Conservation (phyloP, 2,888 invertebrate species). For the Strigamia crassipes region DNA sequence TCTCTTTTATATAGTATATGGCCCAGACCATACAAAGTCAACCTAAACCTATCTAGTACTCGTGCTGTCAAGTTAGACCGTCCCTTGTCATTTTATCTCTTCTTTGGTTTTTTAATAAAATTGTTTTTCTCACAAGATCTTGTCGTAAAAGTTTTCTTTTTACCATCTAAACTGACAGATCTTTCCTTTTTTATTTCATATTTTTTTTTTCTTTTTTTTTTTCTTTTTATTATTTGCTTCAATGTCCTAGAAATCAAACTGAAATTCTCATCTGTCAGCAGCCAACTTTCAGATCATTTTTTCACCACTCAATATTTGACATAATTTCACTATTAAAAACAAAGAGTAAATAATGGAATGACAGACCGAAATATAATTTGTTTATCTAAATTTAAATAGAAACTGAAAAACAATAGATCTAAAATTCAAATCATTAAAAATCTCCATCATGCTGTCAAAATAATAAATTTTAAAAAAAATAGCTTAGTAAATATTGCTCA, state of each 20-base stretch:
- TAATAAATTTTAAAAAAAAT: neutral
- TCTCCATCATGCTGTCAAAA: neutral
- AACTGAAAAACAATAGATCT: neutral
- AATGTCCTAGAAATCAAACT: slow-evolving; percentile 20
- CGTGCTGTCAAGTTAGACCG: slow-evolving; percentile 33
- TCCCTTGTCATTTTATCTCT: slow-evolving; percentile 40
- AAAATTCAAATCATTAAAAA: neutral
- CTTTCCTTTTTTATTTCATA: slow-evolving; percentile 14
- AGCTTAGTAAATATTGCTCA: neutral
- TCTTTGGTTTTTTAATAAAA: slow-evolving; percentile 41
- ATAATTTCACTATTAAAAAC: slow-evolving; percentile 8
- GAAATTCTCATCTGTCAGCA: slow-evolving; percentile 42
- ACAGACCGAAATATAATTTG: slow-evolving; percentile 25
- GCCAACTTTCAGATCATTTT: slow-evolving; percentile 19
- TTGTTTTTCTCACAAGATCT: slow-evolving; percentile 40
- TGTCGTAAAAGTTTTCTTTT: slow-evolving; percentile 40
- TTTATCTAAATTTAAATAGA: neutral
- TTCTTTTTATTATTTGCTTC: slow-evolving; percentile 24
- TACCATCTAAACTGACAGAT: slow-evolving; percentile 41
- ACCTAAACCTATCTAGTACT: slow-evolving; percentile 15
- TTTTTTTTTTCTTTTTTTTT: neutral
- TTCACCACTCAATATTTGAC: slow-evolving; percentile 32
- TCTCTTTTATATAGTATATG: neutral
- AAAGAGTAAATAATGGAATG: neutral
- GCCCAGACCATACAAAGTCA: slow-evolving; percentile 5